Percentiles rank a stretch among this genome's conserved stretches.
phyloP scores from a whole-genome alignment of 1,140 invertebrate species.

The Brachionus manjavacas region DNA sequence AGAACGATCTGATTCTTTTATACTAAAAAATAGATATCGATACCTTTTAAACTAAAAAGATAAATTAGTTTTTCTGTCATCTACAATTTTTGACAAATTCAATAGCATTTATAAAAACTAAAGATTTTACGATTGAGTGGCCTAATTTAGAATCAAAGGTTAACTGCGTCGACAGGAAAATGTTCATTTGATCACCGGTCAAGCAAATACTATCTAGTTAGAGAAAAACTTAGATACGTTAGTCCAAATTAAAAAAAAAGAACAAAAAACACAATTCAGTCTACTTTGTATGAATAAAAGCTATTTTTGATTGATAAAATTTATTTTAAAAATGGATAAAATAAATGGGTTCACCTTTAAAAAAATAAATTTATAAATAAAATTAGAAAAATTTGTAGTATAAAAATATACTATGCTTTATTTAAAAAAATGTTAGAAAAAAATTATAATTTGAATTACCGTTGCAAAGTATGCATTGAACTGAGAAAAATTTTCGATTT shows the following conservation, averaged over 20 bases:
- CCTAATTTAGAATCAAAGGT: not conserved
- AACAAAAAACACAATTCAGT: not conserved
- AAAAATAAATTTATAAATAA: not conserved
- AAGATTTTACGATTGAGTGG: not conserved
- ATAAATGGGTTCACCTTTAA: not conserved
- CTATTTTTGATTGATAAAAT: not conserved
- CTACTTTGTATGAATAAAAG: not conserved
- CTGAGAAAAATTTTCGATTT: slow-evolving; percentile 86
- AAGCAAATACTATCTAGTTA: not conserved
- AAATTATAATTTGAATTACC: not conserved
- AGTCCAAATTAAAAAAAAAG: not conserved
- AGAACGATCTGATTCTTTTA: too few relatives aligned
- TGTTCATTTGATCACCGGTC: not conserved
- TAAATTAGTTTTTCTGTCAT: not conserved
- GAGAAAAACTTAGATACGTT: too few relatives aligned
- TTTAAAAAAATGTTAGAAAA: not conserved
- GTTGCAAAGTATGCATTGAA: slow-evolving; percentile 77
- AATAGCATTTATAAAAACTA: not conserved
- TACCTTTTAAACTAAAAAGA: not conserved
- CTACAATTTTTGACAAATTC: not conserved
- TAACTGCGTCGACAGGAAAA: not conserved
- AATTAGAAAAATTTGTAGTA: not conserved
- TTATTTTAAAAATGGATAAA: not conserved
- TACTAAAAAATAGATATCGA: too few relatives aligned
- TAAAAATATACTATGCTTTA: not conserved